These are phyloP conservation scores for Medauroidea extradentata DNA, from an alignment of 1,140 invertebrate genomes.

Conservation along the genomic window DNA sequence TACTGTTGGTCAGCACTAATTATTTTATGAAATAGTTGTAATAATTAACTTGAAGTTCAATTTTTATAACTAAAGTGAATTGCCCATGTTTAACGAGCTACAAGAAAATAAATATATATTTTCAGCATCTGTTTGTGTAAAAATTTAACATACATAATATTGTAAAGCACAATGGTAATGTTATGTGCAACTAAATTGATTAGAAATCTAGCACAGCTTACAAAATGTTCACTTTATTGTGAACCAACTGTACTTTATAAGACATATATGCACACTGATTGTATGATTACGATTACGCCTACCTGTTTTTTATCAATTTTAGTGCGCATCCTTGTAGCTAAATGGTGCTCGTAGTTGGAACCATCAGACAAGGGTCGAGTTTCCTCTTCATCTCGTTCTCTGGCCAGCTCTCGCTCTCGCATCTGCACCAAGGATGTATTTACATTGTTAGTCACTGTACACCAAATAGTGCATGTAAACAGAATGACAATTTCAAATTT, in stretches of 20 bases:
- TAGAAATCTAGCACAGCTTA: constrained; percentile 36
- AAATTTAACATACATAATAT: too few relatives aligned
- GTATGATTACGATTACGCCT: background rate
- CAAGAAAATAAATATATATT: too few relatives aligned
- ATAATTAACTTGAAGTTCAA: too few relatives aligned
- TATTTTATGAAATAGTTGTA: too few relatives aligned
- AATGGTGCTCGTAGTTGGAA: constrained; percentile 44
- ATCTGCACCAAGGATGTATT: constrained; percentile 28
- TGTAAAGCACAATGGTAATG: too few relatives aligned
- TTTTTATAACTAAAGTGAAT: too few relatives aligned
- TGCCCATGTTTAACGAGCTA: too few relatives aligned
- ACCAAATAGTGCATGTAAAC: background rate
- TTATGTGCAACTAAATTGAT: too few relatives aligned
- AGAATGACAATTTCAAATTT: background rate
- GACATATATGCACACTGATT: background rate
- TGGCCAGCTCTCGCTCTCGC: constrained; percentile 36
- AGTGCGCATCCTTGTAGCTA: constrained; percentile 32
- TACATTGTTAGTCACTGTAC: background rate
- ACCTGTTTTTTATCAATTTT: too few relatives aligned
- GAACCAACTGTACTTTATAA: constrained; percentile 15
- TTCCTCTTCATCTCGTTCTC: constrained; percentile 39
- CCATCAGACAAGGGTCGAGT: constrained; percentile 54
- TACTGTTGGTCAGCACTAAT: too few relatives aligned
- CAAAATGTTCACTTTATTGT: too few relatives aligned
- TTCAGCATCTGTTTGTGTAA: too few relatives aligned